Evolutionary conservation across 2,113 vertebrate genomes (phyloP).

Genomic region (Fulica atra): DNA sequence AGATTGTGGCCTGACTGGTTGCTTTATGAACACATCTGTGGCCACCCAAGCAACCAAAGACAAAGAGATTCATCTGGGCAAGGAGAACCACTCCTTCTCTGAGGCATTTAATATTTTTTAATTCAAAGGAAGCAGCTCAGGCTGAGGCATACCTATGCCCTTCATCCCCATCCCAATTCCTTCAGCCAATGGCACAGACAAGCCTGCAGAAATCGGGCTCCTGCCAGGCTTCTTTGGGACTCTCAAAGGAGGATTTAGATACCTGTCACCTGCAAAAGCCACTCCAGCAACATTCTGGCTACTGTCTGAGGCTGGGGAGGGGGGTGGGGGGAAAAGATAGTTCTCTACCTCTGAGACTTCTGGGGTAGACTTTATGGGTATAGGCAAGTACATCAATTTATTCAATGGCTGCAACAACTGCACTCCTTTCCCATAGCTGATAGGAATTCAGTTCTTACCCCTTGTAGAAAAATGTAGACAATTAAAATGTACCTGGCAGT

Average conservation of each 20-base stretch:
- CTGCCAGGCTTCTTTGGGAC: neutral
- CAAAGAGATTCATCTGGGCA: neutral
- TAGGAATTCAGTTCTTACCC: neutral
- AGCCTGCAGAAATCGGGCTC: neutral
- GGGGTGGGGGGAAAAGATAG: neutral
- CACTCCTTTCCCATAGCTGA: neutral
- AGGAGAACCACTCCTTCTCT: neutral
- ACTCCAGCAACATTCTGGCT: neutral
- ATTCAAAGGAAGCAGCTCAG: neutral
- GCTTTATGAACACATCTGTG: neutral
- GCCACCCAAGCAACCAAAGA: neutral
- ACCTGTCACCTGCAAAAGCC: neutral
- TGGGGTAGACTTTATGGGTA: neutral
- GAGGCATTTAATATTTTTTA: neutral
- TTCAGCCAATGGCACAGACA: neutral
- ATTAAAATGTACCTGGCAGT: neutral
- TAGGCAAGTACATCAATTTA: neutral
- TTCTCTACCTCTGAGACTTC: neutral
- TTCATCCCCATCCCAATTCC: fast-evolving
- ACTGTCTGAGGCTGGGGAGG: neutral
- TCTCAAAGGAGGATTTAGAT: neutral
- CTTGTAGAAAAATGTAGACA: neutral
- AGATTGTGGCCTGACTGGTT: neutral
- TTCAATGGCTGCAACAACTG: neutral
- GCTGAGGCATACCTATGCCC: neutral